phyloP scores from a whole-genome alignment of 2,113 vertebrate genomes.

The Elgaria multicarinata region DNA sequence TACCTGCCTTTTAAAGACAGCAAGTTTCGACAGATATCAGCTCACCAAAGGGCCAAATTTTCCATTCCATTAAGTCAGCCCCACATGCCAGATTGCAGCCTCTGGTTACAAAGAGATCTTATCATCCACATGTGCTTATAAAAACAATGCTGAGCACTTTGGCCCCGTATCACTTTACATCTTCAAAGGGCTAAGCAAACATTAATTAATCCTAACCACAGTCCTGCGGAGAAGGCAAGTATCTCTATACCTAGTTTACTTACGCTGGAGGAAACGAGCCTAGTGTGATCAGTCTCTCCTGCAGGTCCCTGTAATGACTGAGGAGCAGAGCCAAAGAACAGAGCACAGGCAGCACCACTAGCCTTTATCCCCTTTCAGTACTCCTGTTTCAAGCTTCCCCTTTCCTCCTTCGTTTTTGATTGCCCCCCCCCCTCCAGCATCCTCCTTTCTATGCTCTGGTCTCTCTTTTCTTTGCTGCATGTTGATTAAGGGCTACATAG shows the following conservation, averaged over 20 bases:
- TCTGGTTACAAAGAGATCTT: slow-evolving; percentile 49
- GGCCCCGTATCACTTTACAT: slow-evolving; percentile 1
- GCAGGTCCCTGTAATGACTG: rapidly evolving
- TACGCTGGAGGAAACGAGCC: slow-evolving; percentile 13
- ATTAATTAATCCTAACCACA: not conserved
- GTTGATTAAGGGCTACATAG: not conserved
- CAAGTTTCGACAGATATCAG: slow-evolving; percentile 67
- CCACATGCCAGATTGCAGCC: slow-evolving; percentile 36
- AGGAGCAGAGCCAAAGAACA: not conserved
- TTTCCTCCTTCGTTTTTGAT: not conserved
- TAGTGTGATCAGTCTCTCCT: not conserved
- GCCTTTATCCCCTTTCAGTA: rapidly evolving
- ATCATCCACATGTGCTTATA: slow-evolving; percentile 41
- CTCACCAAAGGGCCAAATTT: slow-evolving; percentile 45
- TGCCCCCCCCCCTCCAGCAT: not conserved
- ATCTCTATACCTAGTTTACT: not conserved
- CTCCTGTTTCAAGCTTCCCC: not conserved
- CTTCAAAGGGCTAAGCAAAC: not conserved
- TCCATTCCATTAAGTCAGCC: slow-evolving; percentile 63
- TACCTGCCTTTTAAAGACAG: slow-evolving; percentile 31
- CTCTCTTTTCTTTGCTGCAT: not conserved
- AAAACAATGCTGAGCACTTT: slow-evolving; percentile 21
- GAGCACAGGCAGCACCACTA: not conserved
- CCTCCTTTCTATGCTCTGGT: not conserved
- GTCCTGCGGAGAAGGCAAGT: not conserved